Percentiles rank a stretch among this genome's conserved stretches.
Evolutionary conservation across 2,113 vertebrate genomes (phyloP).

Genomic region (Catharus bicknelli): DNA sequence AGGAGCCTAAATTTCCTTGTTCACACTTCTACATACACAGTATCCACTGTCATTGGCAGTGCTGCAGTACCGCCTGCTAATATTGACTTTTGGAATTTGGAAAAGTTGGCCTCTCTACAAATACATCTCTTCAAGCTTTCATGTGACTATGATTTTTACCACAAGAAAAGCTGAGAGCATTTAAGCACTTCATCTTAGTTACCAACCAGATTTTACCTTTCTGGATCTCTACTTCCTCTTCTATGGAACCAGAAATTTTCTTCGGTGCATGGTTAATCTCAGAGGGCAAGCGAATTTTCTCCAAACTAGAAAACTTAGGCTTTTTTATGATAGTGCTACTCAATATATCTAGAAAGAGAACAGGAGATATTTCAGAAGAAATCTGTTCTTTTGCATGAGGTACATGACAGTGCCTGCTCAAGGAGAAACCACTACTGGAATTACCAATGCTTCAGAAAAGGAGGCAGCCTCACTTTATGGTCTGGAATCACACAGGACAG

Average conservation of each 20-base stretch:
- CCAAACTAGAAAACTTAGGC: constrained; percentile 30
- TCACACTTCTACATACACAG: not conserved
- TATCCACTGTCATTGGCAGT: not conserved
- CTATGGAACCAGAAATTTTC: not conserved
- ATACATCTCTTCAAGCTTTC: not conserved
- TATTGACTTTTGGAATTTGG: not conserved
- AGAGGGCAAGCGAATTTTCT: not conserved
- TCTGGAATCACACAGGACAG: not conserved
- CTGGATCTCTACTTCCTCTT: not conserved
- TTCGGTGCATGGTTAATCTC: not conserved
- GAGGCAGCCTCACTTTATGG: not conserved
- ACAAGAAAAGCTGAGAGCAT: not conserved
- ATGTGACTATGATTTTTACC: not conserved
- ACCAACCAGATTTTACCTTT: constrained; percentile 9
- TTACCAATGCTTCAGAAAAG: not conserved
- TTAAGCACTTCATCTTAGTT: not conserved
- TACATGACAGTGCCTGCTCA: rapidly evolving
- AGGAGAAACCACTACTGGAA: not conserved
- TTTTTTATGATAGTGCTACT: not conserved
- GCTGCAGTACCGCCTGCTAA: not conserved
- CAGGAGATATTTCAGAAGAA: not conserved
- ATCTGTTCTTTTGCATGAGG: not conserved
- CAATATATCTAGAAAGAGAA: constrained; percentile 28
- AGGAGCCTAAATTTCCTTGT: not conserved
- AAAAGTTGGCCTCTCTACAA: not conserved